Percentiles rank a stretch among this genome's conserved stretches.
Conservation (phyloP, 2,113 vertebrate genomes). For the Corapipo altera region DNA sequence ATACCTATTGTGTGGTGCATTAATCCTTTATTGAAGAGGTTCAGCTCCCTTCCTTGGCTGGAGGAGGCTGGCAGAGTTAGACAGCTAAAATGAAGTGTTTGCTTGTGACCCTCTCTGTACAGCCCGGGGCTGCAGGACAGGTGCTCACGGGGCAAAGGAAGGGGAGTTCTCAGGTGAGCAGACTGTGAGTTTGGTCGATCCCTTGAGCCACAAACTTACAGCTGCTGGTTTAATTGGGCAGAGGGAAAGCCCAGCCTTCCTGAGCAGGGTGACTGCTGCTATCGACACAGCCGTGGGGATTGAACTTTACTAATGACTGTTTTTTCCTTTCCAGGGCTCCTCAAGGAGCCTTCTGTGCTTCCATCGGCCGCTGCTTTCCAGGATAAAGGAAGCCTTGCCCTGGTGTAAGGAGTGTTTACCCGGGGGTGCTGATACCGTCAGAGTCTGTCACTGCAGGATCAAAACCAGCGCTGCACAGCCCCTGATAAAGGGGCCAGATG, state of each 20-base stretch:
- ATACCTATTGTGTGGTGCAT: no score
- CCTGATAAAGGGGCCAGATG: constrained; percentile 58
- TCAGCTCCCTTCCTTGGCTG: background rate
- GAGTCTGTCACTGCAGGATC: constrained; percentile 42
- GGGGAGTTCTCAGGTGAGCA: background rate
- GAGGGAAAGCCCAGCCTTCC: background rate
- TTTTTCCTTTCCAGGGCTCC: background rate
- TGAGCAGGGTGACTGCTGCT: background rate
- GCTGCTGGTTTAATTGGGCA: background rate
- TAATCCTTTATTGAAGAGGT: background rate
- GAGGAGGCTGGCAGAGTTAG: background rate
- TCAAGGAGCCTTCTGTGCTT: background rate
- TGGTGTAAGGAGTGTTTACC: background rate
- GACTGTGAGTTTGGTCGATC: background rate
- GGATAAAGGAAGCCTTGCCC: background rate
- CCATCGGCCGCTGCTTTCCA: fast-evolving
- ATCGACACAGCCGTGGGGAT: background rate
- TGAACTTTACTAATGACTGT: background rate
- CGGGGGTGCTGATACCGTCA: background rate
- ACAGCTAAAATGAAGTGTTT: background rate
- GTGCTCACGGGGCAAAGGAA: fast-evolving
- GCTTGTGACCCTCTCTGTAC: background rate
- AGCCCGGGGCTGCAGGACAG: fast-evolving
- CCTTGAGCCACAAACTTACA: background rate
- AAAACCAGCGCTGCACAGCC: constrained; percentile 41